Evolutionary conservation across 2,113 vertebrate species (phyloP).

Genomic region (Dromaius novaehollandiae): DNA sequence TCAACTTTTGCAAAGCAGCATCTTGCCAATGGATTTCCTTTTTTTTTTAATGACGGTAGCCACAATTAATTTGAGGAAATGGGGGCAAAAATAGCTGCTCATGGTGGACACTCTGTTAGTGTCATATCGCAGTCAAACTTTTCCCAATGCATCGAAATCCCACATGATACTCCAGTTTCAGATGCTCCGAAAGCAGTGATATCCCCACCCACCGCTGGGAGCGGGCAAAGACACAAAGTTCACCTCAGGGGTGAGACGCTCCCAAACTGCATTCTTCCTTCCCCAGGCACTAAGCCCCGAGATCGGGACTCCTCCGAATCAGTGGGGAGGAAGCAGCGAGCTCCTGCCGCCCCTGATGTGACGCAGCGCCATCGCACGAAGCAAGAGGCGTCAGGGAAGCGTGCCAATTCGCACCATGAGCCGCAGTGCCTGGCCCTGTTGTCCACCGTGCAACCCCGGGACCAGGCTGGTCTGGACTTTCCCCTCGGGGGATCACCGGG

Average conservation of each 20-base stretch:
- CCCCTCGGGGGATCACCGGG: neutral
- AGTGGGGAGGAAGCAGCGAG: neutral
- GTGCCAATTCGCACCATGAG: neutral
- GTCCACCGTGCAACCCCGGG: neutral
- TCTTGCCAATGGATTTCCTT: neutral
- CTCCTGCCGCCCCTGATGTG: neutral
- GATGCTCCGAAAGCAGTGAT: fast-evolving
- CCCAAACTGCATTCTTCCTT: neutral
- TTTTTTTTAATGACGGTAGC: neutral
- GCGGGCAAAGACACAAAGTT: neutral
- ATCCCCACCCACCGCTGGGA: neutral
- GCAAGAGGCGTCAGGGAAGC: neutral
- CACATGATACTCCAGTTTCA: neutral
- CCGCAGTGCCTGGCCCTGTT: neutral
- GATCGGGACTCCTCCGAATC: neutral
- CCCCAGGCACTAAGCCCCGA: neutral
- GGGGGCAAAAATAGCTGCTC: neutral
- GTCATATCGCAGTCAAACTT: neutral
- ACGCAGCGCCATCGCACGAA: fast-evolving
- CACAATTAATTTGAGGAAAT: neutral
- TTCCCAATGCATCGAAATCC: neutral
- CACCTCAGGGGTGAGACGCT: neutral
- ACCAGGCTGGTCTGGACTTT: neutral
- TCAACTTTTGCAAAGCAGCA: neutral
- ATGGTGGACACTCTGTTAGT: neutral